A percentile compares a stretch with the other conserved stretches of the same genome.
phyloP scores from a whole-genome alignment of 2,113 vertebrate genomes.

The Kobus ellipsiprymnus region DNA sequence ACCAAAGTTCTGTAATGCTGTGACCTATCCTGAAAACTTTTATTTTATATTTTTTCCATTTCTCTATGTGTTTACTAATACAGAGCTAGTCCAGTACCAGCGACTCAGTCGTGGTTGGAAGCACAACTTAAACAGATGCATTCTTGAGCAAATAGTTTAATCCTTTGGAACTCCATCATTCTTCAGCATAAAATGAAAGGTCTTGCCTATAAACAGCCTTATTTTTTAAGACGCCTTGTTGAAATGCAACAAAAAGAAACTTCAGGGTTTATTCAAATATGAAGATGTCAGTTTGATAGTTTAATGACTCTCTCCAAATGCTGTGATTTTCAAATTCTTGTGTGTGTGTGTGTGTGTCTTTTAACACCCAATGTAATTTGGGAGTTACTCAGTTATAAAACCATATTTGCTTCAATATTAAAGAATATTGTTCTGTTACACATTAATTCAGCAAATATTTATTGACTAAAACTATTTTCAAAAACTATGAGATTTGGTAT shows the following conservation, averaged over 20 bases:
- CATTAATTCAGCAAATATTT: slow-evolving; percentile 18
- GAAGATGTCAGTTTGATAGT: background rate
- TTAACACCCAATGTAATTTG: background rate
- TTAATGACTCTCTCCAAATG: background rate
- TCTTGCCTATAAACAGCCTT: background rate
- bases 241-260: background rate
- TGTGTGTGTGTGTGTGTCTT: background rate
- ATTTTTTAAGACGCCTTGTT: background rate
- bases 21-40: background rate
- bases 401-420: background rate
- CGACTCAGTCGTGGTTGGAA: background rate
- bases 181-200: background rate
- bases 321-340: background rate
- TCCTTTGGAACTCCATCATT: background rate
- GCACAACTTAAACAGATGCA: background rate
- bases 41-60: background rate
- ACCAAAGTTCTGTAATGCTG: background rate
- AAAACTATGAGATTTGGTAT: background rate
- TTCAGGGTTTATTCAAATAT: background rate
- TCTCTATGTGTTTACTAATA: background rate
- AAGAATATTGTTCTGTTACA: background rate
- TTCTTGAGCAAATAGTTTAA: background rate
- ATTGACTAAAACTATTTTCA: background rate
- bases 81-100: background rate
- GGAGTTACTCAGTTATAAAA: background rate